A percentile compares a stretch with the other conserved stretches of the same genome.
Conservation (phyloP, 2,797 vertebrate species). For the Fratercula arctica region DNA sequence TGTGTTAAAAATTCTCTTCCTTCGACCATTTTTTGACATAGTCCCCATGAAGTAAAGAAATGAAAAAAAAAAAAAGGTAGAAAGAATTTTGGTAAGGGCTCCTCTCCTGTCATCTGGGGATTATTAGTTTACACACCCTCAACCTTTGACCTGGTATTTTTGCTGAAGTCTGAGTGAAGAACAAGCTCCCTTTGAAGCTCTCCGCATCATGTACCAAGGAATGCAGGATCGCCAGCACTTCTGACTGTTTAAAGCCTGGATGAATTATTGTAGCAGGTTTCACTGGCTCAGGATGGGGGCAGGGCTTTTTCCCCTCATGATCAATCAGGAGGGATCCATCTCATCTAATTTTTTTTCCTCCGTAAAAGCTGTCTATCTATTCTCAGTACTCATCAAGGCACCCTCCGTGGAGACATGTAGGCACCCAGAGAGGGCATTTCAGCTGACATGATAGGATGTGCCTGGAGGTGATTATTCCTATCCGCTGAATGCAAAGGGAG, state of each 20-base stretch:
- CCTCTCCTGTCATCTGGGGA: constrained; percentile 64
- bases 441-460: constrained; percentile 5
- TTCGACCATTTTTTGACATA: not conserved
- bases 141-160: constrained; percentile 72
- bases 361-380: constrained; percentile 2
- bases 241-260: constrained; percentile 54
- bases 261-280: constrained; percentile 51
- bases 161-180: constrained; percentile 52
- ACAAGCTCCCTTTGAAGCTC: constrained; percentile 73
- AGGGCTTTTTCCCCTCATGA: constrained; percentile 1
- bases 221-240: constrained; percentile 9
- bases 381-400: constrained; percentile 13
- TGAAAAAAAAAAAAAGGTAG: not conserved
- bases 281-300: not conserved
- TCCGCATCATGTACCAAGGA: constrained; percentile 39
- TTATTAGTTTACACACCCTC: constrained; percentile 76
- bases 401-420: not conserved
- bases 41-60: not conserved
- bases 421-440: not conserved
- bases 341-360: not conserved
- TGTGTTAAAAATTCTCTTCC: not conserved
- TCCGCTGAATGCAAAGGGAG: not conserved
- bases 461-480: constrained; percentile 44
- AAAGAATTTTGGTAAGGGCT: constrained; percentile 46
- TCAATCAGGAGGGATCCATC: constrained; percentile 22